Conservation (phyloP, 2,888 invertebrate species). For the Macropis europaea region DNA sequence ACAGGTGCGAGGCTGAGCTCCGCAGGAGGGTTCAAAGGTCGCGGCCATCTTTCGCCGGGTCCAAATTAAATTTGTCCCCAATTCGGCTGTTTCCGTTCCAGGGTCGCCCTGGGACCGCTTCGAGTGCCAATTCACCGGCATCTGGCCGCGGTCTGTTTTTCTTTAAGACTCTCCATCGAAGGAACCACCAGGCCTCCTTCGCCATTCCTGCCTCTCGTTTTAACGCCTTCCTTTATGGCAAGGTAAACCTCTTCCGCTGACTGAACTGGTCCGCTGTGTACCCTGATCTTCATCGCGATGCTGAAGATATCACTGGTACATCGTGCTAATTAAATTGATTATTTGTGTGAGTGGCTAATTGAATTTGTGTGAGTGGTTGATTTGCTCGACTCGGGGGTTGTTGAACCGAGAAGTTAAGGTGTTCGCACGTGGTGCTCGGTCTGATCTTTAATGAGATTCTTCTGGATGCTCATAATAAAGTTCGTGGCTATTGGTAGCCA, state of each 20-base stretch:
- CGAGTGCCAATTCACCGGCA: slow-evolving; percentile 73
- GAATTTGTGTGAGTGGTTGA: too few relatives aligned
- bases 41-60: slow-evolving; percentile 40
- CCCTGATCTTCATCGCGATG: too few relatives aligned
- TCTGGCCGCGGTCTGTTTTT: slow-evolving; percentile 71
- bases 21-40: slow-evolving; percentile 18
- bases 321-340: too few relatives aligned
- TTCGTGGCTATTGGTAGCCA: too few relatives aligned
- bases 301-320: too few relatives aligned
- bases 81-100: slow-evolving; percentile 70
- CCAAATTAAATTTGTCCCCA: slow-evolving; percentile 72
- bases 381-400: too few relatives aligned
- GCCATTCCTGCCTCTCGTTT: slow-evolving; percentile 36
- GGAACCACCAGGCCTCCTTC: slow-evolving; percentile 40
- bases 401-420: too few relatives aligned
- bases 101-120: slow-evolving; percentile 54
- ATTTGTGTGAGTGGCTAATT: too few relatives aligned
- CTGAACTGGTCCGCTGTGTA: too few relatives aligned
- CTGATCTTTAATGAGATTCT: too few relatives aligned
- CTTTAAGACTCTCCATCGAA: slow-evolving; percentile 66
- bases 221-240: slow-evolving; percentile 53
- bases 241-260: slow-evolving; percentile 52
- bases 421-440: too few relatives aligned
- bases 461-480: too few relatives aligned
- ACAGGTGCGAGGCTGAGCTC: slow-evolving; percentile 21